phyloP scores from a whole-genome alignment of 1,140 invertebrate species.

The Aphelenchoides fujianensis region DNA sequence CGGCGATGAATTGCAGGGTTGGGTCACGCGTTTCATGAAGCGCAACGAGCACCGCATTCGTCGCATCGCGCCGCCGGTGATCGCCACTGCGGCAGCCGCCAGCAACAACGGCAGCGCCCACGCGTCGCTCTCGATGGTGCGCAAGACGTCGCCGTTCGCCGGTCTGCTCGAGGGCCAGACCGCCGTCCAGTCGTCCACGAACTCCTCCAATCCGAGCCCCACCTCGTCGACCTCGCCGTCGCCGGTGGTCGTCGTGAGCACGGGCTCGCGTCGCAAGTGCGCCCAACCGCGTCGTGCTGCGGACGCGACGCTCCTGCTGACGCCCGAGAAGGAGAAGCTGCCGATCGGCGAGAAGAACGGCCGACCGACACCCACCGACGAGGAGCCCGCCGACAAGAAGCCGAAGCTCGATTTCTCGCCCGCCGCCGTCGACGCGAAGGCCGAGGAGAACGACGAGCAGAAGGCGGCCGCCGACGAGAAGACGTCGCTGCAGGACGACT shows the following conservation, averaged over 20 bases:
- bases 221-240: conserved; percentile 9
- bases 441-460: conserved; percentile 5
- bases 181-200: not conserved
- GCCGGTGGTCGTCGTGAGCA: not conserved
- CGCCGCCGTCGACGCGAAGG: not conserved
- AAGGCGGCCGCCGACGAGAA: too few species aligned
- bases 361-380: not conserved
- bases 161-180: not conserved
- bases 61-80: conserved; percentile 46
- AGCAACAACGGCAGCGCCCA: conserved; percentile 16
- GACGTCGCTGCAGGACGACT: not conserved
- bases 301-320: conserved; percentile 9
- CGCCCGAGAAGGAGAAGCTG: conserved; percentile 14
- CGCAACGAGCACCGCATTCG: conserved; percentile 39
- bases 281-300: conserved; percentile 13
- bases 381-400: conserved; percentile 4
- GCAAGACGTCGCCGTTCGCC: not conserved
- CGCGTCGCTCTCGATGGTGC: conserved; percentile 28
- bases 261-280: conserved; percentile 6
- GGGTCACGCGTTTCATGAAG: conserved; percentile 37
- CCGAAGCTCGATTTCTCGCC: not conserved
- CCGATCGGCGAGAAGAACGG: conserved; percentile 7
- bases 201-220: not conserved
- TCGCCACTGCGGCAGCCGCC: conserved; percentile 39
- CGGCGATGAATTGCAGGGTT: conserved; percentile 32